Evolutionary conservation across 2,113 vertebrate species (phyloP), one percentile per base, ranked within the genome.

Genomic region (Peromyscus polionotus): DNA sequence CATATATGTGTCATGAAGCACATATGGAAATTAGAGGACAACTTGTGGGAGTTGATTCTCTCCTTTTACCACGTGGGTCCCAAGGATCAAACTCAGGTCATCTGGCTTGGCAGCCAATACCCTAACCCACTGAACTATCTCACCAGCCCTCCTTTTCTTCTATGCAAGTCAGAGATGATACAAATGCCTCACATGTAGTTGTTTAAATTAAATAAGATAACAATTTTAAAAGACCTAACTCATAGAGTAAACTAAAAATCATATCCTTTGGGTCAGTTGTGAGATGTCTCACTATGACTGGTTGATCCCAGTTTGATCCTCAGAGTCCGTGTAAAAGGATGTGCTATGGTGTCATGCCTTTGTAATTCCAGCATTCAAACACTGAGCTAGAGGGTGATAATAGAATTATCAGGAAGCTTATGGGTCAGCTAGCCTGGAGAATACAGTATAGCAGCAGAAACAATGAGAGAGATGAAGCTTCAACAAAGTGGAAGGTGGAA

Each of bases 191-290:
- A 85, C 3, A 79, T 36, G 17, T 33, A 33, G 14, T 90, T 68
- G 45, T 57, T 31, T n/a, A 90, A 96, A 86, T 91, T 87, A 94
- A 91, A 67, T 83, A 68, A 93, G n/a, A 85, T 45, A 65, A 85
- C 67, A 19, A 91, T 31, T 22, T 76, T 88, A 94, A 95, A 95
- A 70, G 12, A 51, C 14, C 33, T 42, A 85, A 31, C 39, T 85
- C 4, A 63, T 85, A 63, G 59, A 28, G 28, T 31, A 26, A 85
- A 85, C 61, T 65, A 85, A 85, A 84, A 65, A 33, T 65, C 8
- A 3, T 85, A 85, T 84, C 14, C 10, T 65, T 65, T 85, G 83
- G 39, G 26, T 45, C 26, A 85, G 61, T 59, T 26, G 33, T 84
- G n/a, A 85, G 8, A 33, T 65, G 39, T 11, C 39, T 85, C 83